Evolutionary conservation across 2,797 vertebrate genomes (phyloP).

Genomic region (Enoplosus armatus): DNA sequence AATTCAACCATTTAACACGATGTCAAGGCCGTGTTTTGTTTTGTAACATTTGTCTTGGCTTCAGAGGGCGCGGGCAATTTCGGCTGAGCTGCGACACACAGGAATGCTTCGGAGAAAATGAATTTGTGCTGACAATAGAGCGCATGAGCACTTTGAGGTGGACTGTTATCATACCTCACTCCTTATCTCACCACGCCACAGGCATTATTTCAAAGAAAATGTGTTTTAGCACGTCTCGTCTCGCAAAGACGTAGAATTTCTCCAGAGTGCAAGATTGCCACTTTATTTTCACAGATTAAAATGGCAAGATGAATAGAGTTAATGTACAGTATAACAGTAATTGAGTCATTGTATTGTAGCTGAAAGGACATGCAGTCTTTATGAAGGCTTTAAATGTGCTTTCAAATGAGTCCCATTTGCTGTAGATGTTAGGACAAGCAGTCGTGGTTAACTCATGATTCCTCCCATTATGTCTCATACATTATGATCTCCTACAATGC

Average conservation of each 20-base stretch:
- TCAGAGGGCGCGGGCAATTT: constrained; percentile 42
- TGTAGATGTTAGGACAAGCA: constrained; percentile 6
- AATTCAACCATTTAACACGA: constrained; percentile 51
- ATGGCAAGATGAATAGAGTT: constrained; percentile 37
- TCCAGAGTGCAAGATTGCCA: constrained; percentile 30
- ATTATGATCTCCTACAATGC: constrained; percentile 4
- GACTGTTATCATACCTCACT: constrained; percentile 68
- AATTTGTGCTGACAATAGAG: constrained; percentile 64
- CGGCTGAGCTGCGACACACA: constrained; percentile 37
- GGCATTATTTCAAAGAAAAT: constrained; percentile 63
- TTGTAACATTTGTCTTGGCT: constrained; percentile 54
- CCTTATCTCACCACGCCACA: constrained; percentile 63
- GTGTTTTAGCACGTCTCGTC: constrained; percentile 61
- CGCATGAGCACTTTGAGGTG: constrained; percentile 41
- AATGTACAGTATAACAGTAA: constrained; percentile 10
- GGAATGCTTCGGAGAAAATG: constrained; percentile 54
- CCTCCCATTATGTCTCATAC: constrained; percentile 2
- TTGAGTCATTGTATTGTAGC: constrained; percentile 11
- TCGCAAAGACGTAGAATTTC: constrained; percentile 36
- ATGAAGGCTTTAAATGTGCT: constrained; percentile 13
- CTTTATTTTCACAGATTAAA: constrained; percentile 51
- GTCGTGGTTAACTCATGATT: constrained; percentile 6
- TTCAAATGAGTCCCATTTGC: constrained; percentile 13
- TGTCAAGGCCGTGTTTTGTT: constrained; percentile 55
- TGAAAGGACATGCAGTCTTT: constrained; percentile 11